A percentile compares a stretch with the other conserved stretches of the same genome.
Conservation (phyloP, 2,888 invertebrate species). For the Lycaena phlaeas region DNA sequence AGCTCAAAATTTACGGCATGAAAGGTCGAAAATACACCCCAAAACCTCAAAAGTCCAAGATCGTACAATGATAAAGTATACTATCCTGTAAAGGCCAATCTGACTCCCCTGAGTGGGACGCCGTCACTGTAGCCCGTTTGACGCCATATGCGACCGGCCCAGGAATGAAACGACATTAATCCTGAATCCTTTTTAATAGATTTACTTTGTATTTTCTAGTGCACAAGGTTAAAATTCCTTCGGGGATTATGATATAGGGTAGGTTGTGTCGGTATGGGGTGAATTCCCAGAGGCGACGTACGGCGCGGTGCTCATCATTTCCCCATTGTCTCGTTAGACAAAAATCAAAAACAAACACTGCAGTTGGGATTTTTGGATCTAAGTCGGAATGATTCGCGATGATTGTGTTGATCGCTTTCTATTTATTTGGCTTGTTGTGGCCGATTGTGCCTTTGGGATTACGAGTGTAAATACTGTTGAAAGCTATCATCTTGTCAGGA, state of each 20-base stretch:
- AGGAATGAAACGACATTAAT: constrained; percentile 36
- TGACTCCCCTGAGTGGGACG: constrained; percentile 58
- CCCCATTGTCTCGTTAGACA: constrained; percentile 74
- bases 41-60: constrained; percentile 38
- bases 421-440: constrained; percentile 39
- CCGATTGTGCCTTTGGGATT: constrained; percentile 50
- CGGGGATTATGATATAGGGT: constrained; percentile 31
- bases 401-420: constrained; percentile 40
- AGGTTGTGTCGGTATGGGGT: constrained; percentile 48
- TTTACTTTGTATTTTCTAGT: constrained; percentile 31
- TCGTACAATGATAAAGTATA: constrained; percentile 43
- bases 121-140: constrained; percentile 67
- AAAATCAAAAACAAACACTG: constrained; percentile 72
- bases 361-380: constrained; percentile 59
- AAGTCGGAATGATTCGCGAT: constrained; percentile 59
- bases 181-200: constrained; percentile 26
- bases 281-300: constrained; percentile 65
- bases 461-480: constrained; percentile 28
- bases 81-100: constrained; percentile 58
- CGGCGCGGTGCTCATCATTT: constrained; percentile 68
- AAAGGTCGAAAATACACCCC: constrained; percentile 9
- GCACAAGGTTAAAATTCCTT: constrained; percentile 38
- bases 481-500: constrained; percentile 27
- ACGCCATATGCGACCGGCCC: constrained; percentile 59
- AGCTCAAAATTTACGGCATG: background rate